Conservation (phyloP, 2,888 invertebrate genomes). For the Rhagium mordax region DNA sequence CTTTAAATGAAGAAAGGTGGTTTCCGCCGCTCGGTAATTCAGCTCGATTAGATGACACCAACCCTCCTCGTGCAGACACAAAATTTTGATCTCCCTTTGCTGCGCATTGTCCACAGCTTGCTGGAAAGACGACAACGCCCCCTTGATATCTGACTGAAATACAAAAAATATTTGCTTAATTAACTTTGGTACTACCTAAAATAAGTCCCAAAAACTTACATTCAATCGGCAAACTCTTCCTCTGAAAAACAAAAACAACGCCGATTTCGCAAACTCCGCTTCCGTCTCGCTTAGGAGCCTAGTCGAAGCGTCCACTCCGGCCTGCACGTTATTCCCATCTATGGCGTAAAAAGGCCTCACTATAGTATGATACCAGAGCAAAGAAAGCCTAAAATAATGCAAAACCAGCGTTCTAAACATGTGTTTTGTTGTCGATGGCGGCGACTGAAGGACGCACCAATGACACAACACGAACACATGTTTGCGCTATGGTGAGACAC, state of each 20-base stretch:
- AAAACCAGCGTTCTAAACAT: background rate
- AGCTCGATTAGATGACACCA: slow-evolving; percentile 79
- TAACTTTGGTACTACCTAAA: no score
- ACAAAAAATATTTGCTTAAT: background rate
- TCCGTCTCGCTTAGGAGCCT: slow-evolving; percentile 72
- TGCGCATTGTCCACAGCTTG: slow-evolving; percentile 73
- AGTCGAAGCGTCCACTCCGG: slow-evolving; percentile 74
- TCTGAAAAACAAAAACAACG: slow-evolving; percentile 78
- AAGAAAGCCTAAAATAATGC: slow-evolving; percentile 69
- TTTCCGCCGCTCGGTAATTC: slow-evolving; percentile 73
- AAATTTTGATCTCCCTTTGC: slow-evolving; percentile 77
- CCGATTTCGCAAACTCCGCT: slow-evolving; percentile 74
- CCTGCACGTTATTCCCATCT: slow-evolving; percentile 75
- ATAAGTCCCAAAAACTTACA: no score
- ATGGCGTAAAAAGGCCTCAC: slow-evolving; percentile 79
- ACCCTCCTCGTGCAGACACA: slow-evolving; percentile 76
- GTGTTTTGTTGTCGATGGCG: no score
- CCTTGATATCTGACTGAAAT: slow-evolving; percentile 74
- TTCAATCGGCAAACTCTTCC: slow-evolving; percentile 76
- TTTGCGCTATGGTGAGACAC: no score
- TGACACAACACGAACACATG: no score
- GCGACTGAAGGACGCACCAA: no score
- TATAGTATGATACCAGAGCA: slow-evolving; percentile 81
- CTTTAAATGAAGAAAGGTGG: slow-evolving; percentile 73
- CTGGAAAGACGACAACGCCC: slow-evolving; percentile 74